phyloP scores from a whole-genome alignment of 2,797 vertebrate genomes.

The Psittacula derbiana region DNA sequence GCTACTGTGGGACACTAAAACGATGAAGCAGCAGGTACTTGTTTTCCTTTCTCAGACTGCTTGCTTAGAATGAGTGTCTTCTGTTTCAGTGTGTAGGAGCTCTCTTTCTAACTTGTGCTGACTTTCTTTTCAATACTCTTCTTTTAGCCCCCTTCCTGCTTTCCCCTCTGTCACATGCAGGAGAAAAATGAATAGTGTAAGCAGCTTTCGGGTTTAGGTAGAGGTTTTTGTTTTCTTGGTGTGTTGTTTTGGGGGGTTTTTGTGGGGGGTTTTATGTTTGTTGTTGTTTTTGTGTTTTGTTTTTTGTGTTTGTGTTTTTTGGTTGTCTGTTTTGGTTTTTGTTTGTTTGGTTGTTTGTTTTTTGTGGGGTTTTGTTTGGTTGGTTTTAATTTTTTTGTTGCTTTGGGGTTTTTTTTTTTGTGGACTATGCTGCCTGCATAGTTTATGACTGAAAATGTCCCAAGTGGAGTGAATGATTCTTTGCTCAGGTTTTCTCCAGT shows the following conservation, averaged over 20 bases:
- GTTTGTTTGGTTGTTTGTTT: not conserved
- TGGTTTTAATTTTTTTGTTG: no score
- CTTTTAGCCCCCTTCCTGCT: not conserved
- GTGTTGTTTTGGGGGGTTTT: not conserved
- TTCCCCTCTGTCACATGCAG: not conserved
- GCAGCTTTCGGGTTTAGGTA: not conserved
- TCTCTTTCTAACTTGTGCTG: not conserved
- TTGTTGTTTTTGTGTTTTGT: not conserved
- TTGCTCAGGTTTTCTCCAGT: not conserved
- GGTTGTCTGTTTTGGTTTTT: no score
- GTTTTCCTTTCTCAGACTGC: not conserved
- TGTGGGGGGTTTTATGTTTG: not conserved
- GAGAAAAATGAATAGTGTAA: not conserved
- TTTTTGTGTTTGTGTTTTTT: not conserved
- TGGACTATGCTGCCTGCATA: not conserved
- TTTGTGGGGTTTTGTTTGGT: no score
- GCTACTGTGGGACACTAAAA: constrained; percentile 97
- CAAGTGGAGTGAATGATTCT: not conserved
- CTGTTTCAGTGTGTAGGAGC: not conserved
- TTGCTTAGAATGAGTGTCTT: not conserved
- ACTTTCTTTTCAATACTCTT: not conserved
- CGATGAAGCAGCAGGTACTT: constrained; percentile 93
- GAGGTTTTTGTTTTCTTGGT: not conserved
- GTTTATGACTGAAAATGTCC: not conserved
- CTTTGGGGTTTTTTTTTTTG: not conserved